These are phyloP conservation scores for Caenorhabditis afra DNA, from an alignment of 2,888 invertebrate species.

Conservation along the genomic window DNA sequence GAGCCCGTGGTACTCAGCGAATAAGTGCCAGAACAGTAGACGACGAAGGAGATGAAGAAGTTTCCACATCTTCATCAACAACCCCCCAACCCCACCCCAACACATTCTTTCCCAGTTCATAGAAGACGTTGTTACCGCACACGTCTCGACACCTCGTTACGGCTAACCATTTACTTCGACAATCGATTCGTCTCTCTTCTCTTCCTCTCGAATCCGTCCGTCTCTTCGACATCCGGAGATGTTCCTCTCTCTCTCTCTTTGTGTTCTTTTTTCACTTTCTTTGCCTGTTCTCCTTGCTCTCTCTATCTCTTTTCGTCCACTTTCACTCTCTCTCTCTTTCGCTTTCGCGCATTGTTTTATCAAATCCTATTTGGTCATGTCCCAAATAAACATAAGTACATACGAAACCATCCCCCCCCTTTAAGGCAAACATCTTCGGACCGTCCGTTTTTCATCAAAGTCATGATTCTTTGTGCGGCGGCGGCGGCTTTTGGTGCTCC, in stretches of 20 bases:
- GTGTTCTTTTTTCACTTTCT: background rate
- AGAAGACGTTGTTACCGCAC: background rate
- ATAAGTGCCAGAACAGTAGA: constrained; percentile 12
- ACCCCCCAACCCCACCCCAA: no score
- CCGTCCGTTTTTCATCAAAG: constrained; percentile 41
- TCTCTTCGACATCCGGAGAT: constrained; percentile 11
- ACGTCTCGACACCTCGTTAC: constrained; percentile 19
- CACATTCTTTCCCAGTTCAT: background rate
- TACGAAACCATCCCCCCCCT: background rate
- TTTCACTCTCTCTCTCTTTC: background rate
- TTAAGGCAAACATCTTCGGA: background rate
- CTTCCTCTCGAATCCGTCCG: background rate
- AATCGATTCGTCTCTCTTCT: background rate
- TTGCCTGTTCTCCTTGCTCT: background rate
- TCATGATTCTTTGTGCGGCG: constrained; percentile 25
- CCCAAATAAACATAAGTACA: constrained; percentile 3
- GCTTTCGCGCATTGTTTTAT: background rate
- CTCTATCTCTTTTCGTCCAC: constrained; percentile 4
- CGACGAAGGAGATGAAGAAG: constrained; percentile 30
- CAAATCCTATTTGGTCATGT: constrained; percentile 1
- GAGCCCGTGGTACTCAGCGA: constrained; percentile 33
- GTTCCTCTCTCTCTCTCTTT: background rate
- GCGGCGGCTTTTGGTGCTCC: background rate
- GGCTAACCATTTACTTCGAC: constrained; percentile 27
- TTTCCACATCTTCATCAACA: constrained; percentile 5